Base-by-base conservation (phyloP, 2,888 invertebrate species). In the Mesorhabditis sp. region DNA sequence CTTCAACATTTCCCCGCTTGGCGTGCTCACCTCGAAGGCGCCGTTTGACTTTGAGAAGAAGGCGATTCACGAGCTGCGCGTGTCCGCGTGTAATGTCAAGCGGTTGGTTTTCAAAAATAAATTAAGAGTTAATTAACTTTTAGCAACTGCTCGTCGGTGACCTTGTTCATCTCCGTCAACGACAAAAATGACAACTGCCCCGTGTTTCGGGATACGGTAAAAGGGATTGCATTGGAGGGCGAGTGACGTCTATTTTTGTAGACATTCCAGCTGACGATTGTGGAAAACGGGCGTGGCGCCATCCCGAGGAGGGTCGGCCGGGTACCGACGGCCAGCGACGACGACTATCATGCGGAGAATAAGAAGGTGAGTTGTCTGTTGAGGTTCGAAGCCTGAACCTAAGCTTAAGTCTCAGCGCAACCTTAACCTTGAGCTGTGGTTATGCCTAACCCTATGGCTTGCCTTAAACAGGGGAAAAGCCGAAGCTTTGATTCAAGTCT, bases 131-230 rank as follows among this genome's bases (percentile, higher is more conserved):
- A 13, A 50, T 50, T 50, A n/a, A 50, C 63, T 50, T 50, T 50
- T n/a, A 50, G 58, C 42, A 76, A 78, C 58, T 78, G 78, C 58
- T 68, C 76, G n/a, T 74, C 75, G 7, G 72, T 74, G 0, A 75
- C 75, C 67, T 61, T 78, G 1, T 78, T 78, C 72, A 73, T 78
- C 43, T 78, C 78, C 2, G 76, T 81, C 50, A 77, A 80, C 61
- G 80, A 80, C 67, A 67, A 75, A 5, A 81, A 81, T 66, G 80
- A 80, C 62, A 80, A 80, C 62, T 81, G 81, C 43, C 81, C 81
- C 42, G 73, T 78, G 67, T 81, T 81, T 65, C 76, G 74, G 1
- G 70, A 76, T 66, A 73, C 74, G 72, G 72, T 71, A 45, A 64
- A 43, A 43, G 61, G 13, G 64, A 15, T 10, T 63, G 15, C 13